These are phyloP conservation scores for Pseudochirops corinnae DNA, from an alignment of 2,797 vertebrate genomes.

Conservation along the genomic window DNA sequence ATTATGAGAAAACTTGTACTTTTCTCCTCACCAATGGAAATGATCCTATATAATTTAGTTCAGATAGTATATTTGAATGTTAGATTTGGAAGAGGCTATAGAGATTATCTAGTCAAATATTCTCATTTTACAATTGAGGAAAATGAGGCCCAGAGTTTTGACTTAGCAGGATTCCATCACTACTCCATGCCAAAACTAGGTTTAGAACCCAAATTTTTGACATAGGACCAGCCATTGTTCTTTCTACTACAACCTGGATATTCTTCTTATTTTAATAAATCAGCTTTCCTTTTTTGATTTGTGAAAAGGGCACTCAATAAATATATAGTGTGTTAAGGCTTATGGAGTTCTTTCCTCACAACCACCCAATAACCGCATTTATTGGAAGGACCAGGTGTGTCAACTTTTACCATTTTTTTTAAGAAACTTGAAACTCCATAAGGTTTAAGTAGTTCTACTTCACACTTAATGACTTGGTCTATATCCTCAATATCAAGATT, in stretches of 20 bases:
- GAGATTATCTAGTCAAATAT: neutral
- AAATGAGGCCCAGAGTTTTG: neutral
- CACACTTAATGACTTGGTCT: neutral
- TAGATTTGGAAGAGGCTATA: neutral
- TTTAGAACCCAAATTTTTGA: neutral
- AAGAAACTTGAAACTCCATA: neutral
- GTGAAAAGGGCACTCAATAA: neutral
- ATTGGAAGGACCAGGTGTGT: neutral
- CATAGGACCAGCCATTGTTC: neutral
- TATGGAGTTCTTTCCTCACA: neutral
- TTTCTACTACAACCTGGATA: neutral
- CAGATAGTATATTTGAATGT: neutral
- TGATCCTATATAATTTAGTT: neutral
- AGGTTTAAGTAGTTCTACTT: neutral
- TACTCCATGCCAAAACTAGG: neutral
- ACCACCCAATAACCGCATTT: neutral
- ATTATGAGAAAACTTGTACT: neutral
- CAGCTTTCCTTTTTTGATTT: neutral
- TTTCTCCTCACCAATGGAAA: neutral
- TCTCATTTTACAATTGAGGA: neutral
- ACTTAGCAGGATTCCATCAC: neutral
- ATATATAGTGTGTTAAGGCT: neutral
- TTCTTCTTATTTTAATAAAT: neutral
- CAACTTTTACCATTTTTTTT: neutral
- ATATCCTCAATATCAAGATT: neutral